Conservation (phyloP, 1,140 invertebrate genomes). For the Heliconius eleuchia region DNA sequence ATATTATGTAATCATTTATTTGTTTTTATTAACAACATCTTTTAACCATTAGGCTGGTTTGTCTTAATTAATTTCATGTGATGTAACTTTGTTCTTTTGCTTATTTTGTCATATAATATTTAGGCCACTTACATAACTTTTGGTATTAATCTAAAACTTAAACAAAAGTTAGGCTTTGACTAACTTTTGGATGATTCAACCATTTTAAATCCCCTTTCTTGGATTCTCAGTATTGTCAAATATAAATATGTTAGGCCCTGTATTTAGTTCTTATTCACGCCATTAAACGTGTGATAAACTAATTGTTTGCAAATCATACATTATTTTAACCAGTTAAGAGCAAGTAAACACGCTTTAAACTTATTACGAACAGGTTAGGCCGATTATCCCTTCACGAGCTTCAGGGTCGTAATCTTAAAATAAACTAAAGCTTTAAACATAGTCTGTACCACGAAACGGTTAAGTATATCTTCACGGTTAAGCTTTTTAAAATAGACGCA, state of each 20-base stretch:
- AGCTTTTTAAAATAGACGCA: conserved; percentile 71
- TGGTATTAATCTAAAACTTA: not conserved
- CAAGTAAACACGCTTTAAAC: conserved; percentile 7
- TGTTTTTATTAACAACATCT: conserved; percentile 12
- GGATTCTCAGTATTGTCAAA: not conserved
- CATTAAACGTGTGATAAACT: conserved; percentile 28
- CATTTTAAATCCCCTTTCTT: not conserved
- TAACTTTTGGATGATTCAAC: not conserved
- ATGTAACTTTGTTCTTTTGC: not conserved
- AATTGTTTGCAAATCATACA: conserved; percentile 20
- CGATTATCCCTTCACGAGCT: conserved; percentile 56
- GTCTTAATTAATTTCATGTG: conserved; percentile 9
- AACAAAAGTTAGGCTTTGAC: not conserved
- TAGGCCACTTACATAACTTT: not conserved
- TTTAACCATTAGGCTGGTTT: not conserved
- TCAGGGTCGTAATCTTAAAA: conserved; percentile 58
- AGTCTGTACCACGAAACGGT: conserved; percentile 38
- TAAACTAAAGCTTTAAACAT: conserved; percentile 58
- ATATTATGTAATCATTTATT: conserved; percentile 23
- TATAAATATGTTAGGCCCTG: not conserved
- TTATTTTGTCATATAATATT: not conserved
- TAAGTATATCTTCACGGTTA: conserved; percentile 65
- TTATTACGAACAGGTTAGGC: conserved; percentile 52
- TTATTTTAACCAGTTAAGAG: not conserved
- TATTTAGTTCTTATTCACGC: not conserved